A percentile compares a stretch with the other conserved stretches of the same genome.
phyloP scores from a whole-genome alignment of 2,113 vertebrate genomes.

The Heteronetta atricapilla region DNA sequence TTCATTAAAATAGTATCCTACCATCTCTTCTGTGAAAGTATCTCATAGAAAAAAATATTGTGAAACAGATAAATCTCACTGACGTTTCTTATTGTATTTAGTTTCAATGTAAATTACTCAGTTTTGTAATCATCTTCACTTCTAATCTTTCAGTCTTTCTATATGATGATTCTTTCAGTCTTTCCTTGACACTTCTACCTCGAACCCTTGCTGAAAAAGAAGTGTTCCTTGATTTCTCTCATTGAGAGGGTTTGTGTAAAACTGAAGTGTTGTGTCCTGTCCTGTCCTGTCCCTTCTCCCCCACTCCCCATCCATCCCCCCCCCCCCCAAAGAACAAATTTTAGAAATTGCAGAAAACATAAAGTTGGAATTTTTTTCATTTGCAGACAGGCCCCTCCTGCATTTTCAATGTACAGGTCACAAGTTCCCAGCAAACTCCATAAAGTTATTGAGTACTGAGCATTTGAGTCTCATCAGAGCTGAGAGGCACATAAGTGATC shows the following conservation, averaged over 20 bases:
- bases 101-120: slow-evolving; percentile 28
- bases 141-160: neutral
- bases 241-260: neutral
- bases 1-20: neutral
- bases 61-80: slow-evolving; percentile 14
- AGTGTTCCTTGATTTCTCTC: neutral
- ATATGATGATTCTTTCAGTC: neutral
- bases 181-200: neutral
- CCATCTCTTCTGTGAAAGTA: neutral
- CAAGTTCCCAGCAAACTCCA: neutral
- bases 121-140: neutral
- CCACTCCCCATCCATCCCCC: too few species aligned
- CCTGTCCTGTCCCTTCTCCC: too few species aligned
- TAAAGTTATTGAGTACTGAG: neutral
- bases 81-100: slow-evolving; percentile 45
- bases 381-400: neutral
- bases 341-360: neutral
- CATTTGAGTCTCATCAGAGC: neutral
- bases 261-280: neutral
- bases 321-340: neutral
- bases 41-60: neutral
- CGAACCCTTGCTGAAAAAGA: neutral
- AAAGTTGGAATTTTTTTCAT: neutral
- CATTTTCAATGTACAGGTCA: neutral
- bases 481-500: neutral